A percentile compares a stretch with the other conserved stretches of the same genome.
Evolutionary conservation across 2,888 invertebrate genomes (phyloP).

Genomic region (Philaethria dido): DNA sequence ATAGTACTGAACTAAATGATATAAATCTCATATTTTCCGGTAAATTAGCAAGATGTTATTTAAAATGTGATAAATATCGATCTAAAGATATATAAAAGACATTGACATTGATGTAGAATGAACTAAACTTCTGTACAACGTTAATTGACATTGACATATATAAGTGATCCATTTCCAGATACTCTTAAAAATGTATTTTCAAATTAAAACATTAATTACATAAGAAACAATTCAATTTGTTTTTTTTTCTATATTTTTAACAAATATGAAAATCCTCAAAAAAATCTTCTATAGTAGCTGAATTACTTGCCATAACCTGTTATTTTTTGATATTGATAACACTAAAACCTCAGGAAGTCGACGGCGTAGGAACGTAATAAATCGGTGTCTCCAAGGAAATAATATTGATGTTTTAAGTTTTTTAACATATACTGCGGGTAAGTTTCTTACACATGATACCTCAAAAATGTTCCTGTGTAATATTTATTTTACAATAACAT

Average conservation of each 20-base stretch:
- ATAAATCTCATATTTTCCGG: conserved; percentile 69
- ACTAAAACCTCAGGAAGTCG: conserved; percentile 58
- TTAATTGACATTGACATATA: neutral
- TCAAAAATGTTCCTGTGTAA: conserved; percentile 28
- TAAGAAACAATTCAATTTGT: neutral
- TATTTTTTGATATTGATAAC: conserved; percentile 52
- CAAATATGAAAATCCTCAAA: neutral
- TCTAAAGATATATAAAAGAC: neutral
- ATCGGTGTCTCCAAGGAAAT: conserved; percentile 83
- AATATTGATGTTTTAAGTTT: conserved; percentile 71
- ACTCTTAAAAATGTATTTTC: neutral
- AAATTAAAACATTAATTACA: neutral
- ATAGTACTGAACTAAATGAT: conserved; percentile 86
- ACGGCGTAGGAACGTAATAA: conserved; percentile 71
- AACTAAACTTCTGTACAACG: neutral
- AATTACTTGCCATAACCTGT: conserved; percentile 11
- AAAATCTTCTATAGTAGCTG: neutral
- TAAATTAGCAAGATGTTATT: conserved; percentile 29
- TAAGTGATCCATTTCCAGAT: neutral
- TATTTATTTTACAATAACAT: conserved; percentile 37
- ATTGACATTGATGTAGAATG: conserved; percentile 12
- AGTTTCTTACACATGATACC: conserved; percentile 37
- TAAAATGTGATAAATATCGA: conserved; percentile 14
- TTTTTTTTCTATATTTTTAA: neutral
- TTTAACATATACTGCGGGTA: conserved; percentile 56